Base-by-base conservation (phyloP, 2,888 invertebrate genomes). In the Drosophila pegasa region DNA sequence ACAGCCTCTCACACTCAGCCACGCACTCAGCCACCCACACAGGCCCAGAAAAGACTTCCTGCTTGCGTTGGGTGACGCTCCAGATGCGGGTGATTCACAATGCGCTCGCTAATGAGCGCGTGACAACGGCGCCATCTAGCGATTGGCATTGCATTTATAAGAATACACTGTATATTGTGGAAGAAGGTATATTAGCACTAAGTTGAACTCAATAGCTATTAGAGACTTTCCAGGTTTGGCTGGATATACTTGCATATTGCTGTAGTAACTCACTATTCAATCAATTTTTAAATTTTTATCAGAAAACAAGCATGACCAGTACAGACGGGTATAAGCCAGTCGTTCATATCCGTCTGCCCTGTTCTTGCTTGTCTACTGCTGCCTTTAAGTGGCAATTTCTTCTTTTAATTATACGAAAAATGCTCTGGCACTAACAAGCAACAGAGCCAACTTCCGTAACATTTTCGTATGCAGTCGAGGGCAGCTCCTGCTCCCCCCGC, bases 321-420 rank as follows among this genome's bases (percentile, higher is more conserved):
- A n/a, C n/a, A n/a, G n/a, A n/a, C n/a, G n/a, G n/a, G n/a, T n/a
- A n/a, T n/a, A n/a, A n/a, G n/a, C n/a, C n/a, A 33, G 55, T 43
- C 43, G 33, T 1, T 9, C 10, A 25, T 43, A 12, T 25, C 25
- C 41, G 41, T 8, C 9, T 18, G 22, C 0, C 16, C 22, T 6
- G 16, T 43, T 55, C 55, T 55, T 9, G 1, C 33, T 33, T 55
- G 22, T 16, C 33, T 67, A 72, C 48, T 52, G 59, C 50, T 60
- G 71, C 75, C 73, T 73, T 87, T 77, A 82, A 87, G 85, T 87
- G 85, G 82, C 82, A 84, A 84, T 87, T 81, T 82, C 87, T 82
- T 76, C 62, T 84, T 87, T 84, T 85, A 85, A 85, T 87, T 85
- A 85, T 73, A 80, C 75, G 68, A 61, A 78, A 71, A 77, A 69